Base-by-base conservation (phyloP, 2,888 invertebrate species). In the Auanema freiburgensis region DNA sequence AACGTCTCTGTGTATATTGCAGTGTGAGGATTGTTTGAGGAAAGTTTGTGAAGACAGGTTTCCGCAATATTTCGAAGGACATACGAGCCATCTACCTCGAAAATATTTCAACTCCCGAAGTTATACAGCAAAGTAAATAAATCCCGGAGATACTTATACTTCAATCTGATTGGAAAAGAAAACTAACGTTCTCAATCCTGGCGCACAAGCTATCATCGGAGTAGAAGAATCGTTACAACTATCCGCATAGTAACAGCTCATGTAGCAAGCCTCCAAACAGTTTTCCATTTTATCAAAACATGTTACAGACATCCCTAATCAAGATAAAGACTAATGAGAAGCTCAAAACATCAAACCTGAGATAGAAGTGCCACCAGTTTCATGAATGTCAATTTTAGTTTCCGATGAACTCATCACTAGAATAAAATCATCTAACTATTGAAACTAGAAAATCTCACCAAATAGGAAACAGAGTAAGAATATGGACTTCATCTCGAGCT, bases 171-270 rank as follows among this genome's bases (percentile, higher is more conserved):
- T 1, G 4, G 23, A 18, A 40, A 55, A 51, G n/a, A 54, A 40
- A 56, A 72, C 76, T 69, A 14, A 76, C 76, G 65, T 71, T 24
- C 63, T 43, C 0, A 71, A 41, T 46, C 72, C 72, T 4, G 76
- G 76, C 18, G 76, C 76, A 51, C 76, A 76, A 10, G 76, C 73
- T 10, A 67, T 65, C 67, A 72, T 58, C 44, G 67, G 68, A 0
- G 61, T 63, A 4, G 64, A 24, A 4, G 63, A 63, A 51, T 74
- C 76, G 60, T 76, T 76, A 67, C 76, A 76, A 23, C 69, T 52
- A 33, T 74, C 74, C 4, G 72, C 69, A 16, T 69, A 64, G 52
- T 72, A 76, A 57, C 76, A 76, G 33, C 66, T 69, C 69, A 74
- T 69, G 44, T 72, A 65, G 44, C 76, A 76, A 0, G 71, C 67